These are phyloP conservation scores for Tromatobia lineatoria DNA, from an alignment of 2,888 invertebrate genomes.

Conservation along the genomic window DNA sequence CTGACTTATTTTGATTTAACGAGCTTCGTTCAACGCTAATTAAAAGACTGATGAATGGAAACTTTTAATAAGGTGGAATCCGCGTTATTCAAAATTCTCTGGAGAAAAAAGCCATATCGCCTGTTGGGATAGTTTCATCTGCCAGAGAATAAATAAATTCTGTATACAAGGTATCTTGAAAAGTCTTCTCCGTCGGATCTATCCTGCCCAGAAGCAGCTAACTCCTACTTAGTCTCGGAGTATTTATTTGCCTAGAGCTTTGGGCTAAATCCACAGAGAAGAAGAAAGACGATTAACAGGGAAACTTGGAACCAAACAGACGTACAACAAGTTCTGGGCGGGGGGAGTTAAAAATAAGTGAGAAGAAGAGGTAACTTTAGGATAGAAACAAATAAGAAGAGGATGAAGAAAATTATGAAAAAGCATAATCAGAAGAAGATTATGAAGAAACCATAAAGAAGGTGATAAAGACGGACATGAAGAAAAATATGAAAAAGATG, in stretches of 20 bases:
- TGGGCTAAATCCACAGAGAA: slow-evolving; percentile 19
- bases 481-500: not conserved
- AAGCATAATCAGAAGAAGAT: not conserved
- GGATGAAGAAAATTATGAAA: not conserved
- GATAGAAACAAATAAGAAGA: not conserved
- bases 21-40: not conserved
- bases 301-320: slow-evolving; percentile 19
- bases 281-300: slow-evolving; percentile 44
- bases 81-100: not conserved
- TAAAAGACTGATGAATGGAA: not conserved
- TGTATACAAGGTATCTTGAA: not conserved
- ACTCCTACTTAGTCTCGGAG: not conserved
- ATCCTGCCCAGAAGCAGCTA: not conserved
- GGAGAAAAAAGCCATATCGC: not conserved
- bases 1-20: not conserved
- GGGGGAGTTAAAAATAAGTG: slow-evolving; percentile 32
- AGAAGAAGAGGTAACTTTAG: slow-evolving; percentile 12
- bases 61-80: not conserved
- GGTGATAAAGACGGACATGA: not conserved
- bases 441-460: not conserved
- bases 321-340: not conserved
- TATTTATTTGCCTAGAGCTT: slow-evolving; percentile 27
- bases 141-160: not conserved
- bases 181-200: not conserved
- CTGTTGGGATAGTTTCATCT: not conserved